These are phyloP conservation scores for Sapajus apella DNA, from an alignment of 2,113 vertebrate species.

Conservation along the genomic window DNA sequence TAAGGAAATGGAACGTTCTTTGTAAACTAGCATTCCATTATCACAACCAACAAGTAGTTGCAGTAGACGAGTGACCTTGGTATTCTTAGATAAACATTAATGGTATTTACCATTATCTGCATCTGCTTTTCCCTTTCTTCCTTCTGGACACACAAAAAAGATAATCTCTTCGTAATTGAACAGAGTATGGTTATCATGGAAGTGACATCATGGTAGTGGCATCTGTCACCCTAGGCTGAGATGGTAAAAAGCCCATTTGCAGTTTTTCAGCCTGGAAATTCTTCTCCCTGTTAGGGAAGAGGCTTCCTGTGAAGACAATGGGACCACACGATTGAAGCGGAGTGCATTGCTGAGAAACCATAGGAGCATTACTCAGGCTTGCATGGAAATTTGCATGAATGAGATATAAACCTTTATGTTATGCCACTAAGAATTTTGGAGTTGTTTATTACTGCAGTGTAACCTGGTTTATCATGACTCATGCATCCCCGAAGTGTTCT, in stretches of 20 bases:
- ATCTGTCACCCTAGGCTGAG: neutral
- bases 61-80: neutral
- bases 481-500: neutral
- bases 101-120: neutral
- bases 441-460: neutral
- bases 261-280: neutral
- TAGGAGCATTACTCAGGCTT: neutral
- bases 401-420: neutral
- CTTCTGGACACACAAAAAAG: accelerated
- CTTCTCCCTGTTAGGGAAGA: neutral
- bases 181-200: neutral
- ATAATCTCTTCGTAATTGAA: neutral
- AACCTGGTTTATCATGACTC: neutral
- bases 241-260: neutral
- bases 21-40: neutral
- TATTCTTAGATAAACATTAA: neutral
- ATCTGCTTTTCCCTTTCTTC: neutral
- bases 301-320: accelerated
- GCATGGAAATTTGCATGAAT: too few species aligned
- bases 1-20: neutral
- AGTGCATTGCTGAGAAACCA: neutral
- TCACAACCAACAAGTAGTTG: neutral
- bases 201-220: neutral
- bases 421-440: too few species aligned
- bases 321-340: neutral